Evolutionary conservation across 2,113 vertebrate species (phyloP).

Genomic region (Accipiter cooperii): DNA sequence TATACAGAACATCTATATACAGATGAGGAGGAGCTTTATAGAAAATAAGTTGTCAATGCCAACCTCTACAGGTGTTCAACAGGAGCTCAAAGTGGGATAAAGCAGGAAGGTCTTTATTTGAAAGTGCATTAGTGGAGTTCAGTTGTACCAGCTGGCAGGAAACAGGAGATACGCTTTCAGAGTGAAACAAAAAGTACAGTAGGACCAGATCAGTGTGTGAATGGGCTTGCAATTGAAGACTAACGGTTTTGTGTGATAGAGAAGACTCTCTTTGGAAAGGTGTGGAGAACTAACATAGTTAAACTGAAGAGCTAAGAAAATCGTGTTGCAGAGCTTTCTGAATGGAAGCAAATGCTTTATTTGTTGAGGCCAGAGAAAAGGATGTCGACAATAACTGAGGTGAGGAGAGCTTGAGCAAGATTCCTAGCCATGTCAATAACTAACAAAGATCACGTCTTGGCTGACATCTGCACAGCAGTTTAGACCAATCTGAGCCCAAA

Average conservation of each 20-base stretch:
- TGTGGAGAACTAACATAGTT: not conserved
- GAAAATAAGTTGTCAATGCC: not conserved
- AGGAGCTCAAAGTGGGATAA: not conserved
- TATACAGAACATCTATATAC: not conserved
- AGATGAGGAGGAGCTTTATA: not conserved
- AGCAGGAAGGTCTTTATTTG: not conserved
- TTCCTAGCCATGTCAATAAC: not conserved
- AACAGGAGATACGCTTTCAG: not conserved
- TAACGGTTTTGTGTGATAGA: not conserved
- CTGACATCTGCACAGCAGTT: not conserved
- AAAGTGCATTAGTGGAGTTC: not conserved
- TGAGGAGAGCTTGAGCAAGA: not conserved
- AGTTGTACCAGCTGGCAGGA: not conserved
- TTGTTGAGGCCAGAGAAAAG: not conserved
- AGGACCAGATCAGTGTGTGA: not conserved
- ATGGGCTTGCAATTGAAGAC: not conserved
- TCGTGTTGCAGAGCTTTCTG: not conserved
- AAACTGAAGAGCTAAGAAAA: not conserved
- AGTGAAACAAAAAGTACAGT: not conserved
- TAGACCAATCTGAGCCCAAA: not conserved
- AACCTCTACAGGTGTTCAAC: not conserved
- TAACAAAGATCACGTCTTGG: rapidly evolving
- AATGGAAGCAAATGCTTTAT: not conserved
- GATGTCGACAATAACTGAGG: not conserved
- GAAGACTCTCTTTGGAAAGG: not conserved